Evolutionary conservation across 2,888 invertebrate species (phyloP), one percentile per base, ranked within the genome.

Genomic region (Acheta domesticus): DNA sequence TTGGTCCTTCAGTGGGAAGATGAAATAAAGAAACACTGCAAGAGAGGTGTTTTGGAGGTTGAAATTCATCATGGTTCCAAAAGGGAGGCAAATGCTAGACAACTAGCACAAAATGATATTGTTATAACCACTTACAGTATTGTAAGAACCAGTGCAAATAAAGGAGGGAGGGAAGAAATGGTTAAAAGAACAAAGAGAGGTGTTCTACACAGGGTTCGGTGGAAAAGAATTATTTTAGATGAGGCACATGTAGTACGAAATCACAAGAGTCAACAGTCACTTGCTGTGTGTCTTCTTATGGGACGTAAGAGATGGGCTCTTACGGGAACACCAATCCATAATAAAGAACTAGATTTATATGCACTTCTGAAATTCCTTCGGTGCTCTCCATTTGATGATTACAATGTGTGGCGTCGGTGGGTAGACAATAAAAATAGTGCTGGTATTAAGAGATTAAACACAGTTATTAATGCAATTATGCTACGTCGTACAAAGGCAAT

Each of bases 321-420:
- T 36, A 97, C 98, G 0, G 98, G 98, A 48, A 98, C 98, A 0
- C 98, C 98, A 0, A 93, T 99, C 75, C 98, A 98, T 85, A 99
- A 99, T 86, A 94, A 96, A 86, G 94, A 96, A 85, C 87, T 93
- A 80, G 97, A 96, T 86, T 88, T 95, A 74, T 96, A 92, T 86
- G 91, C 94, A 0, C 86, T 95, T 76, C 85, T 95, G 19, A 94
- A 96, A 86, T 99, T 97, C 86, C 87, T 99, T 12, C 88, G 92
- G 19, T 95, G 95, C 85, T 89, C 92, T 12, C 98, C 98, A 0
- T 98, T 98, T 86, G 94, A 97, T 85, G 97, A 98, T 82, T 88
- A 94, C 75, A 87, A 87, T 16, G 92, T 96, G 82, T 98, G 97
- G 97, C 97, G 96, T 86, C 91, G 93, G 81, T 97, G 96, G 93